phyloP scores from a whole-genome alignment of 2,888 invertebrate species.

The Steinernema carpocapsae region DNA sequence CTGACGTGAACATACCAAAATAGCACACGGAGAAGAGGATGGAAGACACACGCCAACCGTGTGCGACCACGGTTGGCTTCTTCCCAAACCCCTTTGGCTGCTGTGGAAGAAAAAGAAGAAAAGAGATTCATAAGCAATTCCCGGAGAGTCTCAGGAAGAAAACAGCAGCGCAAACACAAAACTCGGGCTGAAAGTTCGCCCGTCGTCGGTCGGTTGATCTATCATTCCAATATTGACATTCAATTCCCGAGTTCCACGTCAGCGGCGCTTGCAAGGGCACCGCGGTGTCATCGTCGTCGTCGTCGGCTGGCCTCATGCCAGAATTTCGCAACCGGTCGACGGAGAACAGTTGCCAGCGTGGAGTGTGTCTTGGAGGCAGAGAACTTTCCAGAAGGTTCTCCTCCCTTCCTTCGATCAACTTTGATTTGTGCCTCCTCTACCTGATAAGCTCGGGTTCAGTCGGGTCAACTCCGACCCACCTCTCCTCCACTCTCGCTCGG shows the following conservation, averaged over 20 bases:
- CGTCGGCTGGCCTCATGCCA: conserved; percentile 20
- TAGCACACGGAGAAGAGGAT: not conserved
- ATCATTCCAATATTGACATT: conserved; percentile 27
- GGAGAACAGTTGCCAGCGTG: not conserved
- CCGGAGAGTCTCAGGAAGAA: not conserved
- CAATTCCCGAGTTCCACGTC: conserved; percentile 29
- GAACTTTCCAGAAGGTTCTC: conserved; percentile 10
- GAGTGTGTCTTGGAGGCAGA: not conserved
- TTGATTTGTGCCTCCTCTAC: not conserved
- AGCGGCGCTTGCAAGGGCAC: conserved; percentile 4
- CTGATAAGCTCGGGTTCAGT: not conserved
- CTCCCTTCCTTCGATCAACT: not conserved
- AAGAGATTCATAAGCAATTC: not conserved
- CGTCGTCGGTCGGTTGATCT: not conserved
- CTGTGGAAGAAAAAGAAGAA: not conserved
- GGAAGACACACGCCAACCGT: not conserved
- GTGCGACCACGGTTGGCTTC: conserved; percentile 5
- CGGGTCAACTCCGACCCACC: not conserved
- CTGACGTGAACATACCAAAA: conserved; percentile 24
- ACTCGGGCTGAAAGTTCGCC: not conserved
- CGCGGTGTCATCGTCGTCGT: not conserved
- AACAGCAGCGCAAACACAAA: not conserved
- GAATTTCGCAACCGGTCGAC: conserved; percentile 21
- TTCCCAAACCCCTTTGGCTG: not conserved
- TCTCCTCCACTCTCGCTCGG: not conserved